Percentiles rank a stretch among this genome's conserved stretches.
These are phyloP conservation scores for Ormia ochracea DNA, from an alignment of 2,888 invertebrate genomes.

Conservation along the genomic window DNA sequence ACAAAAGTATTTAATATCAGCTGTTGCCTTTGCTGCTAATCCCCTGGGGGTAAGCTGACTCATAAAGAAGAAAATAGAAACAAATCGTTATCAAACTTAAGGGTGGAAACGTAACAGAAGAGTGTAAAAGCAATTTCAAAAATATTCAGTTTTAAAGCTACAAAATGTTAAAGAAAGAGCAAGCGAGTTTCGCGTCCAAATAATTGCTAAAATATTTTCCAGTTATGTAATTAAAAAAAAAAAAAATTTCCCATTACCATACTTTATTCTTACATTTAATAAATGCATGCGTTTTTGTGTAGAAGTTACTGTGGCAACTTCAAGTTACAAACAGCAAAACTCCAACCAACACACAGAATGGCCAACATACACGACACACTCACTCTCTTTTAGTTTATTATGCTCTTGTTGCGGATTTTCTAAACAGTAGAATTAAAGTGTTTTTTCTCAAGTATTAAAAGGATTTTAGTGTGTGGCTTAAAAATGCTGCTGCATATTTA, in stretches of 20 bases:
- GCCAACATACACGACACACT: background rate
- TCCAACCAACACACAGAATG: constrained; percentile 24
- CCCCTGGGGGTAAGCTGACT: constrained; percentile 37
- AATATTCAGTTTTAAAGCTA: background rate
- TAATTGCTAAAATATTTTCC: background rate
- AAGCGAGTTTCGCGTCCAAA: background rate
- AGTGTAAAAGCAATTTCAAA: background rate
- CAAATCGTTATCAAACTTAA: background rate
- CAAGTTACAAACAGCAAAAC: background rate
- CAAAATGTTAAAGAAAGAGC: background rate
- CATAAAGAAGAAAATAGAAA: constrained; percentile 16
- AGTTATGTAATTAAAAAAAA: background rate
- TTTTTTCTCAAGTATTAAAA: too few relatives aligned
- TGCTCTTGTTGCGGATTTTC: background rate
- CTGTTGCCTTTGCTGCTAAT: constrained; percentile 52
- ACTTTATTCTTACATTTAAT: too few relatives aligned
- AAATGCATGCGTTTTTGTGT: background rate
- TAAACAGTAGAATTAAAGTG: background rate
- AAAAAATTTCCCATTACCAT: background rate
- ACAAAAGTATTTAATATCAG: constrained; percentile 36
- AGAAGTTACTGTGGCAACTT: constrained; percentile 40
- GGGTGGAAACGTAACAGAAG: constrained; percentile 6
- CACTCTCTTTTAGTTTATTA: background rate
- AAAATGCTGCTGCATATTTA: too few relatives aligned
- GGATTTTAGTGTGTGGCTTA: too few relatives aligned